Evolutionary conservation across 2,113 vertebrate species (phyloP).

Genomic region (Campylomormyrus tamandua): DNA sequence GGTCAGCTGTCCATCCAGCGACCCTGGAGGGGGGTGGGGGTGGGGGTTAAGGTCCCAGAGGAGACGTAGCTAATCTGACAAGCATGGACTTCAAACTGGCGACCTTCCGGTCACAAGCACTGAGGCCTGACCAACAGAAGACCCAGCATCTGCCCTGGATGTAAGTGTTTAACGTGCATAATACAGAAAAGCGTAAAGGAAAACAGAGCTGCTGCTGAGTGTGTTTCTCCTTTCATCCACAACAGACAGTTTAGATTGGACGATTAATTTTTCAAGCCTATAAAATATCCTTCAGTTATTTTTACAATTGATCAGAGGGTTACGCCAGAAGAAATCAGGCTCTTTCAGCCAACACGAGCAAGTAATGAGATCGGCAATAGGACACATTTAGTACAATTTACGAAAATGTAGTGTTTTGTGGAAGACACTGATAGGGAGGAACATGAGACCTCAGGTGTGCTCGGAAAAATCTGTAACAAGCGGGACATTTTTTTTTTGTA

Average conservation of each 20-base stretch:
- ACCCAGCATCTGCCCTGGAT: neutral
- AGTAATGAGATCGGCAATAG: neutral
- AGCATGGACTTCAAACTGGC: neutral
- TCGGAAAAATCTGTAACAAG: neutral
- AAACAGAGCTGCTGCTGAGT: neutral
- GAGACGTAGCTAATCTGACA: neutral
- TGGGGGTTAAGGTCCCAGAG: neutral
- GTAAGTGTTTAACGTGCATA: neutral
- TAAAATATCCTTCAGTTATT: neutral
- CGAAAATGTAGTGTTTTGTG: neutral
- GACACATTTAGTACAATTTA: neutral
- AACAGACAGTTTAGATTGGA: neutral
- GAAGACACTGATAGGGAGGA: neutral
- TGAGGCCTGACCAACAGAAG: neutral
- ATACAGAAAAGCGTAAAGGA: neutral
- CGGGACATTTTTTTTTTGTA: neutral
- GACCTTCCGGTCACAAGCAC: neutral
- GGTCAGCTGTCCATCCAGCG: neutral
- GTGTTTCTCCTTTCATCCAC: neutral
- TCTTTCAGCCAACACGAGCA: neutral
- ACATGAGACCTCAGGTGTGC: neutral
- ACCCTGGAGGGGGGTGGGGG: neutral
- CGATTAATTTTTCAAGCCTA: neutral
- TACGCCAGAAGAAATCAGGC: neutral
- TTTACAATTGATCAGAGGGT: neutral